Evolutionary conservation across 2,797 vertebrate genomes (phyloP).

Genomic region (Huso huso): DNA sequence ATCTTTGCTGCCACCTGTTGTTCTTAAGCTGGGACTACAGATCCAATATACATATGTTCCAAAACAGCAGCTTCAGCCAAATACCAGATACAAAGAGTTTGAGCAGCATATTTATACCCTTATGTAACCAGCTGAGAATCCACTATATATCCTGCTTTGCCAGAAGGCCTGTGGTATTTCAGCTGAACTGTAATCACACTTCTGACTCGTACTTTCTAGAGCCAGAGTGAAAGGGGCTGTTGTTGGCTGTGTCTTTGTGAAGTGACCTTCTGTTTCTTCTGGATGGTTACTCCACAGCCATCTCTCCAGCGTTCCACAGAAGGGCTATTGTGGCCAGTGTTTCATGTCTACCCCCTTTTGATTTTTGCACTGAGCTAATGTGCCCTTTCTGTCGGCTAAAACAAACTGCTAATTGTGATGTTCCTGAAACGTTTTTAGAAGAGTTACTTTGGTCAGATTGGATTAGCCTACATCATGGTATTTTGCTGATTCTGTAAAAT

Average conservation of each 20-base stretch:
- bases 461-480: neutral
- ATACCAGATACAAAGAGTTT: neutral
- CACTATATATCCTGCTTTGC: slow-evolving; percentile 20
- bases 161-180: slow-evolving; percentile 19
- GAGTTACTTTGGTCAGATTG: neutral
- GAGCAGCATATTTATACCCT: slow-evolving; percentile 14
- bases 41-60: neutral
- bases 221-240: slow-evolving; percentile 33
- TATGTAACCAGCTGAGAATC: slow-evolving; percentile 20
- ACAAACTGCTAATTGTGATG: slow-evolving; percentile 30
- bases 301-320: slow-evolving; percentile 40
- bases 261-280: slow-evolving; percentile 38
- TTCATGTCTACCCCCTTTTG: slow-evolving; percentile 10
- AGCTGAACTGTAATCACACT: slow-evolving; percentile 28
- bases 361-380: slow-evolving; percentile 13
- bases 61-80: neutral
- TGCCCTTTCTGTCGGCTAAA: slow-evolving; percentile 3
- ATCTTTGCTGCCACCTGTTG: slow-evolving; percentile 70
- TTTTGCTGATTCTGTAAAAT: slow-evolving; percentile 17
- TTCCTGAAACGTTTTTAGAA: slow-evolving; percentile 3
- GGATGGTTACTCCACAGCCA: slow-evolving; percentile 32
- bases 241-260: slow-evolving; percentile 38
- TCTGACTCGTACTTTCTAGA: neutral
- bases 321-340: slow-evolving; percentile 35
- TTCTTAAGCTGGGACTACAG: slow-evolving; percentile 23